Percentiles rank a stretch among this genome's conserved stretches.
Conservation (phyloP, 2,113 vertebrate genomes). For the Anthoscopus minutus region DNA sequence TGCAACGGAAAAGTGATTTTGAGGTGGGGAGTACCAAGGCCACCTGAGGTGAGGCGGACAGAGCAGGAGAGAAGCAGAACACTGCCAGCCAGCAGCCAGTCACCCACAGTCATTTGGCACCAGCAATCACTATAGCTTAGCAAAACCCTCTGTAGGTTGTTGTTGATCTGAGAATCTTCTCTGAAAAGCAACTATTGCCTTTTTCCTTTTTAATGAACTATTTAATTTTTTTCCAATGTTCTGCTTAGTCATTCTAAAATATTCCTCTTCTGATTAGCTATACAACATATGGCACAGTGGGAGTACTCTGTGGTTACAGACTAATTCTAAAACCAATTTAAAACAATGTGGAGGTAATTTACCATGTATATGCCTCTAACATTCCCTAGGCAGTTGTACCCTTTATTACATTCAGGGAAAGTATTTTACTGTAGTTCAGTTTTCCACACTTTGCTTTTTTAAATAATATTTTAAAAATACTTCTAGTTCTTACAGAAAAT, state of each 20-base stretch:
- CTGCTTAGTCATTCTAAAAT: neutral
- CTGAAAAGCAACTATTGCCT: neutral
- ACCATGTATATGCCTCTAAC: neutral
- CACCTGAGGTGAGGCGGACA: neutral
- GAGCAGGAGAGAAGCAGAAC: neutral
- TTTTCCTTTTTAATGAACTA: neutral
- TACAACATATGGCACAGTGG: neutral
- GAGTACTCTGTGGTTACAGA: constrained; percentile 14
- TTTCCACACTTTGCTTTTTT: neutral
- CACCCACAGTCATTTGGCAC: neutral
- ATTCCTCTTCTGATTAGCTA: neutral
- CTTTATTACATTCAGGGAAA: neutral
- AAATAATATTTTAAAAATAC: neutral
- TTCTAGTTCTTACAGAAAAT: neutral
- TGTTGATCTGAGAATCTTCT: neutral
- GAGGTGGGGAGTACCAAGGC: neutral
- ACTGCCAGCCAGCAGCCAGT: neutral
- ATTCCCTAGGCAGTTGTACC: neutral
- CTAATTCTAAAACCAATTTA: constrained; percentile 21
- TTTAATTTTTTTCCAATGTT: neutral
- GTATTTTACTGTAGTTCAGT: neutral
- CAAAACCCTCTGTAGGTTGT: neutral
- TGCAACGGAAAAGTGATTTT: neutral
- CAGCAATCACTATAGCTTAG: neutral
- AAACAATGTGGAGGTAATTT: constrained; percentile 7